These are phyloP conservation scores for Amphimedon queenslandica DNA, from an alignment of 37 sponge, comb jelly and placozoan species.

Conservation along the genomic window DNA sequence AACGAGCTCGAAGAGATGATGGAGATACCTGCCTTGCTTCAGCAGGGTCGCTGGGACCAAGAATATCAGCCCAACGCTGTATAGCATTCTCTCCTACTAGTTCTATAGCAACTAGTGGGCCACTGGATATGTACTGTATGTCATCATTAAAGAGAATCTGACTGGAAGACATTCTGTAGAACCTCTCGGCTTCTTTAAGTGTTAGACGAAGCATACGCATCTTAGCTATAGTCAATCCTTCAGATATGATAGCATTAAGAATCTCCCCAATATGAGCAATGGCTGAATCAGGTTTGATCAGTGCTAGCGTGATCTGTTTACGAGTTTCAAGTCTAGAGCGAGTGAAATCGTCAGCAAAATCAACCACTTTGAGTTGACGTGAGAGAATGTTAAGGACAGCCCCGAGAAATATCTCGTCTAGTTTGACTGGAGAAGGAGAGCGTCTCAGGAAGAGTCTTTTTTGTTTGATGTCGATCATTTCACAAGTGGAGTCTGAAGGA, in stretches of 20 bases:
- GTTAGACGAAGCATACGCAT: constrained; percentile 76
- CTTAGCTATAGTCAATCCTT: constrained; percentile 73
- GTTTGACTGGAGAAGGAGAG: constrained; percentile 47
- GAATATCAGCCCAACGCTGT: constrained; percentile 48
- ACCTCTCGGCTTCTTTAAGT: constrained; percentile 69
- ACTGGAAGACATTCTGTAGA: constrained; percentile 74
- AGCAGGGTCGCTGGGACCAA: constrained; percentile 79
- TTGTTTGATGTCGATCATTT: constrained; percentile 91
- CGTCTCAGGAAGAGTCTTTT: constrained; percentile 84
- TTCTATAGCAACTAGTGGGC: constrained; percentile 81
- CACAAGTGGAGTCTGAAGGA: constrained; percentile 70
- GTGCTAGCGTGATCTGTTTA: constrained; percentile 79
- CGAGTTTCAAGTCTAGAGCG: constrained; percentile 50
- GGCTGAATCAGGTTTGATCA: constrained; percentile 89
- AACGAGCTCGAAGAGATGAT: constrained; percentile 67
- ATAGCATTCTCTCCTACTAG: constrained; percentile 75
- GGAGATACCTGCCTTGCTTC: constrained; percentile 72
- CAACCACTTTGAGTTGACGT: constrained; percentile 82
- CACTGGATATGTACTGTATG: constrained; percentile 67
- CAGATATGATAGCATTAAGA: constrained; percentile 24
- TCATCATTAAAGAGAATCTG: constrained; percentile 59
- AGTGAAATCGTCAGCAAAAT: constrained; percentile 91
- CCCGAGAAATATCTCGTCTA: constrained; percentile 81
- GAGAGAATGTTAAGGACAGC: constrained; percentile 84
- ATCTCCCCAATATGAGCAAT: constrained; percentile 73